Evolutionary conservation across 1,140 invertebrate species (phyloP), one percentile per base, ranked within the genome.

Genomic region (Megalopta genalis): DNA sequence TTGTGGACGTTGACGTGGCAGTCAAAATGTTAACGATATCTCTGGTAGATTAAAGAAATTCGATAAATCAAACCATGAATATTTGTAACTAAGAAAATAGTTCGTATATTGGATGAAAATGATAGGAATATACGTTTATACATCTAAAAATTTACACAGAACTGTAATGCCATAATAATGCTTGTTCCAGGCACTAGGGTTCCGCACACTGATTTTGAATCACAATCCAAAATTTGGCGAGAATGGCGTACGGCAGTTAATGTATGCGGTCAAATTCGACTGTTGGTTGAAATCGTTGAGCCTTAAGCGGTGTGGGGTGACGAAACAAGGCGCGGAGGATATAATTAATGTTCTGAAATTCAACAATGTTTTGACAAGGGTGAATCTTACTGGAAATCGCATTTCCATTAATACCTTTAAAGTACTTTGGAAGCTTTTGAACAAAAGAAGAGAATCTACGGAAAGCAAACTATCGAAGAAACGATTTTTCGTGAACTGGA

Each of bases 331-430:
- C 59, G 87, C 63, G 18, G 63, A 85, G 23, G 52, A 68, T n/a
- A 62, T 83, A 12, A 64, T 83, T 5, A 62, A 72, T 10, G 5
- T 86, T 14, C 37, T 88, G 27, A 66, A 83, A 72, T 72, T 62
- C 7, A 88, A 88, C 27, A 77, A 12, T 5, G 73, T 69, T 16
- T 23, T 88, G 9, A 68, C 71, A 1, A 75, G 46, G 0, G 46
- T 88, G 37, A 83, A 88, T 71, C 72, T 88, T 6, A 75, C 82
- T 0, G 67, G 77, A 7, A 88, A 88, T 62, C 68, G 63, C 16
- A 71, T 88, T 3, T 80, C 84, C 0, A n/a, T 52, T 2, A 69
- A 87, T 2, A 76, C 76, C n/a, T 14, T 82, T 16, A 64, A 76
- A 54, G 68, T 27, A 37, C 57, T 88, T 21, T 3, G 67, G 23